Evolutionary conservation across 2,888 invertebrate species (phyloP).

Genomic region (Tiliacea aurago): DNA sequence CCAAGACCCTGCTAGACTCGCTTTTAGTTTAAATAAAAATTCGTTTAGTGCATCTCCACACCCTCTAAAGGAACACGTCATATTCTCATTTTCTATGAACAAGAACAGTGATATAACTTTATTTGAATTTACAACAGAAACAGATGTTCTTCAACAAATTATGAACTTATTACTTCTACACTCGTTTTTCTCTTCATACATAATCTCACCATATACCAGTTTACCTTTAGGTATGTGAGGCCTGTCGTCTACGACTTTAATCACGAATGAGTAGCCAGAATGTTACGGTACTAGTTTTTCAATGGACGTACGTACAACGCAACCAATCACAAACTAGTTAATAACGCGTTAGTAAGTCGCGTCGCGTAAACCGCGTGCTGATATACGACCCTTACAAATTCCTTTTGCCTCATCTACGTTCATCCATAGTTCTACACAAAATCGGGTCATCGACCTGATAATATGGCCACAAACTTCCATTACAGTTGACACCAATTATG

Average conservation of each 20-base stretch:
- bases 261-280: neutral
- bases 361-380: neutral
- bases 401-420: neutral
- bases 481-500: slow-evolving; percentile 11
- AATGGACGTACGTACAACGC: neutral
- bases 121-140: neutral
- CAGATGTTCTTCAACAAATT: neutral
- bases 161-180: neutral
- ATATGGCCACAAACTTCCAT: slow-evolving; percentile 1
- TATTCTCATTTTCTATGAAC: too few species aligned
- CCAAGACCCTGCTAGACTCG: neutral
- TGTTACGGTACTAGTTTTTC: neutral
- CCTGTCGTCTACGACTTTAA: neutral
- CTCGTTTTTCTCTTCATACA: neutral
- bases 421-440: neutral
- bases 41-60: neutral
- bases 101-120: neutral
- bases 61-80: too few species aligned
- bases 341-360: neutral
- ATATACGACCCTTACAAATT: neutral
- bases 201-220: neutral
- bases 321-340: neutral
- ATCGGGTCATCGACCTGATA: slow-evolving; percentile 2
- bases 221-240: neutral
- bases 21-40: neutral